Percentiles rank a stretch among this genome's conserved stretches.
Evolutionary conservation across 2,113 vertebrate species (phyloP).

Genomic region (Eulemur macaco): DNA sequence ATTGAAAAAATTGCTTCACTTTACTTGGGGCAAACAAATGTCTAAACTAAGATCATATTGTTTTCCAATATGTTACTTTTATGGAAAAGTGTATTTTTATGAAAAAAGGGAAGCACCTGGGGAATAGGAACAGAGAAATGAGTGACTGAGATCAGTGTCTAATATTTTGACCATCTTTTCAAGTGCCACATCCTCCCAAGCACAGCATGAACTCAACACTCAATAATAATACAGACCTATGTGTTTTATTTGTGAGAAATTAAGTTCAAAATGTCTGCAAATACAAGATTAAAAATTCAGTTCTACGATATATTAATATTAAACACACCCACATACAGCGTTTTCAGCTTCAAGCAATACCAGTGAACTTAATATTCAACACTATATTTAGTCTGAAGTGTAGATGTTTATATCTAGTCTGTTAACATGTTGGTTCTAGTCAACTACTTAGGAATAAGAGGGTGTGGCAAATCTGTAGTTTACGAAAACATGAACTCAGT

Average conservation of each 20-base stretch:
- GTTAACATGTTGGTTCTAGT: not conserved
- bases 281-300: not conserved
- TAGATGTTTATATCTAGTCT: slow-evolving; percentile 47
- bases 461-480: slow-evolving; percentile 20
- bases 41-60: not conserved
- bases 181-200: not conserved
- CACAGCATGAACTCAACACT: not conserved
- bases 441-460: slow-evolving; percentile 42
- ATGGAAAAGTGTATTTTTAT: not conserved
- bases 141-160: not conserved
- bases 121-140: not conserved
- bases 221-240: not conserved
- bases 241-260: slow-evolving; percentile 33
- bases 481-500: slow-evolving; percentile 16
- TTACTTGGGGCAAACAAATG: not conserved
- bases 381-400: slow-evolving; percentile 60
- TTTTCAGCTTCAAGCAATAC: not conserved
- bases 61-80: slow-evolving; percentile 4
- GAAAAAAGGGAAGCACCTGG: not conserved
- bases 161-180: not conserved
- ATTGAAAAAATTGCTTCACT: not conserved
- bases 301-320: not conserved
- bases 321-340: not conserved
- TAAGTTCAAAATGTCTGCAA: slow-evolving; percentile 13
- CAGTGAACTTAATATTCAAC: slow-evolving; percentile 7